phyloP scores from a whole-genome alignment of 2,113 vertebrate genomes.

The Atrichornis clamosus region DNA sequence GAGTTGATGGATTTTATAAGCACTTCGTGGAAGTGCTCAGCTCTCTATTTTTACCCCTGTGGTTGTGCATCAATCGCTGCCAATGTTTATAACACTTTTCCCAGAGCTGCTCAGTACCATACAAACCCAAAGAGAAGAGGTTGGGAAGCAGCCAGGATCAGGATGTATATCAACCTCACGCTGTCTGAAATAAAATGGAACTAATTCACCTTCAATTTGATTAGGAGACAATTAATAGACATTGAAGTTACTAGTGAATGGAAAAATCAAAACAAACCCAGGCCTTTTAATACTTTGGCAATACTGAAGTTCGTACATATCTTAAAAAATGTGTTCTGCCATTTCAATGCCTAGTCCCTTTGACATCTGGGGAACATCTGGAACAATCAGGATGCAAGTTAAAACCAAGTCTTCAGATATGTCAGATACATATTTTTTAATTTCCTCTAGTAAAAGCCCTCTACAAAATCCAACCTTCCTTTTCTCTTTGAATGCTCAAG shows the following conservation, averaged over 20 bases:
- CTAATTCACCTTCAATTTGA: not conserved
- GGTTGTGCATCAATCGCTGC: not conserved
- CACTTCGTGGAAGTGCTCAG: not conserved
- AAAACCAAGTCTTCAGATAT: conserved; percentile 27
- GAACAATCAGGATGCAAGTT: conserved; percentile 32
- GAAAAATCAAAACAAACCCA: not conserved
- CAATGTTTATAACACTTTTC: not conserved
- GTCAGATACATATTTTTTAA: conserved; percentile 53
- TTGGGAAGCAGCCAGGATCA: not conserved
- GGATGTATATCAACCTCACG: not conserved
- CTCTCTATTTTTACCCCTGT: not conserved
- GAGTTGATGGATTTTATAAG: not conserved
- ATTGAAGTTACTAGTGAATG: not conserved
- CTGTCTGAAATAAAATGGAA: not conserved
- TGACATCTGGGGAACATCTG: conserved; percentile 63
- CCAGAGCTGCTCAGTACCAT: not conserved
- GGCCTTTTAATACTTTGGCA: not conserved
- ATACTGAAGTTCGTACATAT: not conserved
- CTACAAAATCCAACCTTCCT: not conserved
- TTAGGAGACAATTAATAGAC: not conserved
- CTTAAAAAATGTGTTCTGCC: not conserved
- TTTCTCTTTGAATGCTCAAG: not conserved
- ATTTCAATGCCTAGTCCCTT: not conserved
- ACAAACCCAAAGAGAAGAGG: not conserved
- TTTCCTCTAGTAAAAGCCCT: conserved; percentile 32